These are phyloP conservation scores for Morpho achilles DNA, from an alignment of 2,888 invertebrate species.

Conservation along the genomic window DNA sequence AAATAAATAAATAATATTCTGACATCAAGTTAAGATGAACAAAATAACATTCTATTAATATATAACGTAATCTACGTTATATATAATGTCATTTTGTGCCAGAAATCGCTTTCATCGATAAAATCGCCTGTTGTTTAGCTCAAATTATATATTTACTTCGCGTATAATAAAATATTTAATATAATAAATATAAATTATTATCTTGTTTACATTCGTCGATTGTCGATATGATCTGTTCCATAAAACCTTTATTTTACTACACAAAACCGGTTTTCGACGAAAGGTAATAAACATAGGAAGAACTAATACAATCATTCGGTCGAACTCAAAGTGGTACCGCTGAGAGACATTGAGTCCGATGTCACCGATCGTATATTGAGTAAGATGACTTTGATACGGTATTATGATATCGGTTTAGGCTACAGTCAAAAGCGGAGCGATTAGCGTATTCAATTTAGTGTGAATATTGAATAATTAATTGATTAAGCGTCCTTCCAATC, in stretches of 20 bases:
- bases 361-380: conserved; percentile 76
- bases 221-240: conserved; percentile 4
- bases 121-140: too few species aligned
- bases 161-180: too few species aligned
- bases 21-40: too few species aligned
- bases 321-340: conserved; percentile 60
- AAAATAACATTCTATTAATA: too few species aligned
- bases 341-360: conserved; percentile 55
- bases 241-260: conserved; percentile 7
- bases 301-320: conserved; percentile 44
- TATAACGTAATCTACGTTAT: too few species aligned
- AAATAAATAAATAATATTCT: too few species aligned
- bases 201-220: conserved; percentile 1
- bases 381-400: conserved; percentile 67
- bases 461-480: background rate
- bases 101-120: too few species aligned
- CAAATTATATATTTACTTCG: too few species aligned
- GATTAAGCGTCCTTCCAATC: too few species aligned
- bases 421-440: conserved; percentile 39
- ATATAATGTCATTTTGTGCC: too few species aligned
- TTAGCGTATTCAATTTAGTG: conserved; percentile 14
- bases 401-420: conserved; percentile 41
- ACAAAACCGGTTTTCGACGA: conserved; percentile 19
- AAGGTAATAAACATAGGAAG: conserved; percentile 21
- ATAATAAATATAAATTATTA: conserved; percentile 4